These are phyloP conservation scores for Shargacucullia verbasci DNA, from an alignment of 2,888 invertebrate species.

Conservation along the genomic window DNA sequence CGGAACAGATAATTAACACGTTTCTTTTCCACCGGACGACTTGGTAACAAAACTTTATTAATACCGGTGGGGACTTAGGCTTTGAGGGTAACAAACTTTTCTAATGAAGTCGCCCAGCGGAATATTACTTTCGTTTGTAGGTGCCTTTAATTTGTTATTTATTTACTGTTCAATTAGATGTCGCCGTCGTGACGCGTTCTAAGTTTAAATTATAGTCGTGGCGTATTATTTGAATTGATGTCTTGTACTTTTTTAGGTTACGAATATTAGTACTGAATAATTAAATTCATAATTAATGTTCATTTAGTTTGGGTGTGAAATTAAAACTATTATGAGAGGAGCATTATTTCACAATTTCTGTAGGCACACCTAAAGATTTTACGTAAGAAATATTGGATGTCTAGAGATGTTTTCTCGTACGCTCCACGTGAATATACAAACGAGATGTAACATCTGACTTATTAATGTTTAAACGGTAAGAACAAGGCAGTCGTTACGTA, in stretches of 20 bases:
- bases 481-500: slow-evolving; percentile 67
- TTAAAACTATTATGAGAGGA: slow-evolving; percentile 22
- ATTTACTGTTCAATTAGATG: slow-evolving; percentile 64
- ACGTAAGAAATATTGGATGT: slow-evolving; percentile 36
- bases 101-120: slow-evolving; percentile 86
- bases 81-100: slow-evolving; percentile 87
- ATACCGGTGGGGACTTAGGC: slow-evolving; percentile 84
- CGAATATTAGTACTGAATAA: slow-evolving; percentile 6
- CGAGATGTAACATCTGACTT: slow-evolving; percentile 28
- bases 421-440: slow-evolving; percentile 35
- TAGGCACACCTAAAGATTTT: slow-evolving; percentile 6
- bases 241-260: slow-evolving; percentile 15
- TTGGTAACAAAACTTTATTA: slow-evolving; percentile 88
- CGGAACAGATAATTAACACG: slow-evolving; percentile 84
- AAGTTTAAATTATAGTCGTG: slow-evolving; percentile 22
- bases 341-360: slow-evolving; percentile 26
- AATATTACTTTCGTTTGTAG: slow-evolving; percentile 80
- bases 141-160: slow-evolving; percentile 84
- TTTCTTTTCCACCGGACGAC: slow-evolving; percentile 80
- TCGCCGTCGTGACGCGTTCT: slow-evolving; percentile 30
- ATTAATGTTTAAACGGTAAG: slow-evolving; percentile 64
- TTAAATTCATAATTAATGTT: slow-evolving; percentile 10
- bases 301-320: not conserved
- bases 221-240: slow-evolving; percentile 42
- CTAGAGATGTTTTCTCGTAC: slow-evolving; percentile 28